These are phyloP conservation scores for Allygus modestus DNA, from an alignment of 2,888 invertebrate genomes.

Conservation along the genomic window DNA sequence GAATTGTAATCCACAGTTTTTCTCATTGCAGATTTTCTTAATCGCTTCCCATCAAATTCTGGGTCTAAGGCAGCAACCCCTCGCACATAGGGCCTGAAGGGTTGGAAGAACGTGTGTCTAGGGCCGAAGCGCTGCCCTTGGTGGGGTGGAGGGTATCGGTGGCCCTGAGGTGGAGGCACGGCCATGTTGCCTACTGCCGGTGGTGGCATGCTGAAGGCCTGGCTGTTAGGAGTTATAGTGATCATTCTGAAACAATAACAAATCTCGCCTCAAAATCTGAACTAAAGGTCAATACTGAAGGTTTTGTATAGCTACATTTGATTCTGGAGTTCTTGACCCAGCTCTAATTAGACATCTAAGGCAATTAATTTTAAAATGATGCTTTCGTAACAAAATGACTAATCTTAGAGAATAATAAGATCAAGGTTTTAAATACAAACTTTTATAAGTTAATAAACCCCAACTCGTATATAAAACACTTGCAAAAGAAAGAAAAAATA, in stretches of 20 bases:
- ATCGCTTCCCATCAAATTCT: conserved; percentile 96
- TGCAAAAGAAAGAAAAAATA: too few species aligned
- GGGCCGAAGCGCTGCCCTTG: conserved; percentile 71
- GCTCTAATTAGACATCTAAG: neutral
- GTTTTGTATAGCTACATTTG: neutral
- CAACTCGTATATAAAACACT: too few species aligned
- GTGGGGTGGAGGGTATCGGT: conserved; percentile 69
- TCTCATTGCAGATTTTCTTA: conserved; percentile 97
- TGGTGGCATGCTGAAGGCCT: conserved; percentile 40
- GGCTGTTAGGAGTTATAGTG: conserved; percentile 63
- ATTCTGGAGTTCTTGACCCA: neutral
- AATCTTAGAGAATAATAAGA: too few species aligned
- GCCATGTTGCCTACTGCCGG: conserved; percentile 75
- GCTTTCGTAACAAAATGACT: too few species aligned
- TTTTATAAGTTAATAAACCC: too few species aligned
- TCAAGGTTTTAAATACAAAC: too few species aligned
- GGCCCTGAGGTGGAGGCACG: conserved; percentile 72
- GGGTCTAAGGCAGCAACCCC: conserved; percentile 73
- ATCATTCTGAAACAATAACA: conserved; percentile 60
- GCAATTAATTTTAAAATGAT: too few species aligned
- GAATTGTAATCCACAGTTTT: conserved; percentile 99
- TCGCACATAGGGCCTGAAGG: conserved; percentile 75
- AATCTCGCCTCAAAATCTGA: neutral
- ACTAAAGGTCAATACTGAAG: neutral
- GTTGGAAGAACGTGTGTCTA: conserved; percentile 75